Conservation (phyloP, 2,797 vertebrate species). For the Gymnocypris eckloni region DNA sequence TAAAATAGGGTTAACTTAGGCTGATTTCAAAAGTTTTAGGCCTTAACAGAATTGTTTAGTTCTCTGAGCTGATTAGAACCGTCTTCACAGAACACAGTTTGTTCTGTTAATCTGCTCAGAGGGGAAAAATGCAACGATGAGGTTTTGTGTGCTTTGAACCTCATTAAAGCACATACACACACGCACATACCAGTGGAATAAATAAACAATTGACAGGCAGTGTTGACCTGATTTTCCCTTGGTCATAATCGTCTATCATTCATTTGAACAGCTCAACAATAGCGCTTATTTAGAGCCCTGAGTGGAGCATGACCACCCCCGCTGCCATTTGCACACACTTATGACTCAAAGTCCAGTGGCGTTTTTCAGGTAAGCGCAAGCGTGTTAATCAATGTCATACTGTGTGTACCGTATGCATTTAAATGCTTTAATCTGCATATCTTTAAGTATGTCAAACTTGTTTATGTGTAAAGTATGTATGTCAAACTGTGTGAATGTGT, state of each 20-base stretch:
- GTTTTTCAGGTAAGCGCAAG: conserved; percentile 11
- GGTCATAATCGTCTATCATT: conserved; percentile 24
- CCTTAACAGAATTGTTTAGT: conserved; percentile 32
- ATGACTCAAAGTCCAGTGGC: conserved; percentile 6
- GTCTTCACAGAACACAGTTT: conserved; percentile 33
- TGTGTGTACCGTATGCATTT: neutral
- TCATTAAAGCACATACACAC: conserved; percentile 16
- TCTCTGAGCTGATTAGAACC: conserved; percentile 26
- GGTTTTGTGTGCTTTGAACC: conserved; percentile 22
- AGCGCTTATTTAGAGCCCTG: conserved; percentile 16
- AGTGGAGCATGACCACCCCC: neutral
- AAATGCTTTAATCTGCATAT: neutral
- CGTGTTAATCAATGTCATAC: neutral
- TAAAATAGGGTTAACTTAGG: conserved; percentile 25
- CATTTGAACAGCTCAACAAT: conserved; percentile 17
- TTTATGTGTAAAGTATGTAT: neutral
- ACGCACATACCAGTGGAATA: conserved; percentile 34
- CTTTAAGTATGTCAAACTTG: neutral
- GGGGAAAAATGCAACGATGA: neutral
- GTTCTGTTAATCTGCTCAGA: conserved; percentile 36
- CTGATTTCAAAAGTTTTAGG: conserved; percentile 29
- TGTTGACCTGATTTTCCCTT: conserved; percentile 37
- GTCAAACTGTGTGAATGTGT: conserved; percentile 7
- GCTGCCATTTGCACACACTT: conserved; percentile 11
- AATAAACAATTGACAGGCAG: conserved; percentile 28